phyloP scores from a whole-genome alignment of 2,113 vertebrate genomes.

The Ciconia boyciana region DNA sequence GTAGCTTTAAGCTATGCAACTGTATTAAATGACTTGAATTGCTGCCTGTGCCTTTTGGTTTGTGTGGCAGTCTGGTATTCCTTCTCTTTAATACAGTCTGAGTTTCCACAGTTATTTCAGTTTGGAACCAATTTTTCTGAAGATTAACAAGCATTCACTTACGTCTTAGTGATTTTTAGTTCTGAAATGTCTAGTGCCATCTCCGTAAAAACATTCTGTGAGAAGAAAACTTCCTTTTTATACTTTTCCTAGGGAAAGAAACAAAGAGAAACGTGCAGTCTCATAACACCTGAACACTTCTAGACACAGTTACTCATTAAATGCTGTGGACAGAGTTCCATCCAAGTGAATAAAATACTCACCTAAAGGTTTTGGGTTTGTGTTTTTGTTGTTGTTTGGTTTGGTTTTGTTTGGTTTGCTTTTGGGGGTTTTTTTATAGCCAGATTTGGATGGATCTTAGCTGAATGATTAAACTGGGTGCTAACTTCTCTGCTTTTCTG shows the following conservation, averaged over 20 bases:
- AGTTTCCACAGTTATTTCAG: background rate
- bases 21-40: background rate
- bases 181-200: background rate
- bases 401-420: background rate
- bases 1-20: background rate
- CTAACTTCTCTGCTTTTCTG: background rate
- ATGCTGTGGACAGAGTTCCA: background rate
- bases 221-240: background rate
- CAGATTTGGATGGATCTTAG: background rate
- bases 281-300: background rate
- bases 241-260: background rate
- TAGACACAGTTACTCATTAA: background rate
- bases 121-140: background rate
- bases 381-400: background rate
- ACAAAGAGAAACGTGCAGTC: background rate
- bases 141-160: background rate
- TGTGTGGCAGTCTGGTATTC: background rate
- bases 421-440: background rate
- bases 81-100: background rate
- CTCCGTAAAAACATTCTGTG: background rate
- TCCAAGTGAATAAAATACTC: background rate
- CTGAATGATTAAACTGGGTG: background rate
- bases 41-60: background rate
- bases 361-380: background rate
- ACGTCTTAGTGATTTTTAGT: background rate